Base-by-base conservation (phyloP, 23 tunicate genomes). In the Diplosoma virens region DNA sequence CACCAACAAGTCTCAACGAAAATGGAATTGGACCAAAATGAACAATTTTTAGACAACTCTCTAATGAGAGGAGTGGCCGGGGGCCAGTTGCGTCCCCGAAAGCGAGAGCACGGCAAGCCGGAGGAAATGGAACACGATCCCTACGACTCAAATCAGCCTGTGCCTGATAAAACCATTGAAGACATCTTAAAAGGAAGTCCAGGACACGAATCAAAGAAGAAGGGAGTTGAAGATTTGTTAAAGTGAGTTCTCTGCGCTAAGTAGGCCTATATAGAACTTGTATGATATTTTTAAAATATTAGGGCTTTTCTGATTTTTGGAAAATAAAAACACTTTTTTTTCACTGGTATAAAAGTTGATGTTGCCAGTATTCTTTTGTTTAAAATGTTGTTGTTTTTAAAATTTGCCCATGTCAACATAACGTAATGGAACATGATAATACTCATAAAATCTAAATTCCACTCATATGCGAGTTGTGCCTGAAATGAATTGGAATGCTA, bases 121-220 rank as follows among this genome's bases (percentile, higher is more conserved):
- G 84, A 63, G 11, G 80, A 76, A 25, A n/a, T 32, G 23, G 92
- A 72, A n/a, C 53, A 29, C 24, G 92, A 86, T 14, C 25, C n/a
- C 4, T 84, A 45, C 71, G 89, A 84, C 35, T 6, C 36, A 0
- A 58, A 26, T 37, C 61, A 58, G 1, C 74, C 64, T 54, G 81
- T 71, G 3, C 84, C 92, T 0, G 92, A 86, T 30, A 86, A 79
- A 30, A 69, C 79, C 54, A 86, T 86, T 48, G 92, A 86, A 21
- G 97, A 85, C 30, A 81, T 92, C 33, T 46, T 92, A 45, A 80
- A 92, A 73, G 92, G 97, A 27, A 59, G 83, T 25, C 84, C 87
- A 0, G 97, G 97, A 52, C 80, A 85, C 53, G 97, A 85, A 31
- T 32, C 50, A 20, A 67, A 75, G 23, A 92, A 82, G 37, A 59